Percentiles rank a stretch among this genome's conserved stretches.
Evolutionary conservation across 2,797 vertebrate species (phyloP).

Genomic region (Clarias pachynema): DNA sequence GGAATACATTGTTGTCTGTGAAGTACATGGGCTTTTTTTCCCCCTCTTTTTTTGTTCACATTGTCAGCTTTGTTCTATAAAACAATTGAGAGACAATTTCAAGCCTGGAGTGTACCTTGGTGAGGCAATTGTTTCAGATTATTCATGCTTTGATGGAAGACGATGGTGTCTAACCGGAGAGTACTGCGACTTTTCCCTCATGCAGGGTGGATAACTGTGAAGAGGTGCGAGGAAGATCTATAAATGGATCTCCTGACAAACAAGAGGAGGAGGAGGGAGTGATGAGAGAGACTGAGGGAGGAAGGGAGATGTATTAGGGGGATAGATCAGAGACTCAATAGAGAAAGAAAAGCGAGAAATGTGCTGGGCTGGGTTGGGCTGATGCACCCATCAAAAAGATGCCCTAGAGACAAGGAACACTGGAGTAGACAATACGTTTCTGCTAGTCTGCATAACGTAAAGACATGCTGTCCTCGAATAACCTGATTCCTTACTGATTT

Average conservation of each 20-base stretch:
- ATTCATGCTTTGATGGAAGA: conserved; percentile 54
- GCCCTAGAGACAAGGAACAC: conserved; percentile 33
- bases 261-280: conserved; percentile 30
- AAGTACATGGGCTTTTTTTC: conserved; percentile 5
- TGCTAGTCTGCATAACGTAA: conserved; percentile 10
- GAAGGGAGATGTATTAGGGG: conserved; percentile 28
- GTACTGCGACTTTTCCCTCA: conserved; percentile 31
- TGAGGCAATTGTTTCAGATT: conserved; percentile 47
- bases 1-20: conserved; percentile 1
- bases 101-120: conserved; percentile 45
- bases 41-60: conserved; percentile 3
- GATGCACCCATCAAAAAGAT: conserved; percentile 31
- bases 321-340: conserved; percentile 37
- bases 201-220: conserved; percentile 34
- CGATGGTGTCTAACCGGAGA: conserved; percentile 24
- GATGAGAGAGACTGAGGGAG: conserved; percentile 28
- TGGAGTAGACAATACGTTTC: conserved; percentile 20
- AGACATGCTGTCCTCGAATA: conserved; percentile 10
- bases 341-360: conserved; percentile 27
- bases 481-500: conserved; percentile 23
- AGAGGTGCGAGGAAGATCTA: conserved; percentile 25
- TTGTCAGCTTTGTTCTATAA: conserved; percentile 36
- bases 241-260: conserved; percentile 51
- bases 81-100: conserved; percentile 43
- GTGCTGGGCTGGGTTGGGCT: conserved; percentile 14